Evolutionary conservation across 2,888 invertebrate species (phyloP).

Genomic region (Thumatha senex): DNA sequence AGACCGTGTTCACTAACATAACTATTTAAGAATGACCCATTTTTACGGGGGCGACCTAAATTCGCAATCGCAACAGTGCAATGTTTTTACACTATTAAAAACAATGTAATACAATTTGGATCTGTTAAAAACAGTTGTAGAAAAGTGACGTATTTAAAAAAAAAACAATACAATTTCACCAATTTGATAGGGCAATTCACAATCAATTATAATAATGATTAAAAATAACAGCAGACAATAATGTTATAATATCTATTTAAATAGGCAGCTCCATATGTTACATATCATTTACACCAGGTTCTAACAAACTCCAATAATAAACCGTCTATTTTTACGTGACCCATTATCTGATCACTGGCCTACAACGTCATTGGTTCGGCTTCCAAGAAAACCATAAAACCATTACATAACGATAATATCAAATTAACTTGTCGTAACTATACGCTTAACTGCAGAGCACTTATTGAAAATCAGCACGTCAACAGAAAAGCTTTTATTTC

Average conservation of each 20-base stretch:
- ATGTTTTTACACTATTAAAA: conserved; percentile 65
- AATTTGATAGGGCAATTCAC: conserved; percentile 54
- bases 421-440: conserved; percentile 43
- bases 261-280: conserved; percentile 41
- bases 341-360: conserved; percentile 63
- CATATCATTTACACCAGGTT: conserved; percentile 55
- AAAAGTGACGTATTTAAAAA: too few species aligned
- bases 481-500: conserved; percentile 61
- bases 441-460: conserved; percentile 41
- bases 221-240: too few species aligned
- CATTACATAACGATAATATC: conserved; percentile 64
- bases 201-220: conserved; percentile 22
- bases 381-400: conserved; percentile 65
- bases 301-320: conserved; percentile 69
- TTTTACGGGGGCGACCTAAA: conserved; percentile 67
- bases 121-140: conserved; percentile 47
- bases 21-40: conserved; percentile 77
- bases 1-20: conserved; percentile 73
- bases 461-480: conserved; percentile 55
- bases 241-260: neutral
- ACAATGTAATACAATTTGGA: conserved; percentile 67
- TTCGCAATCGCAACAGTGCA: conserved; percentile 73
- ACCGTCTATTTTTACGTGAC: conserved; percentile 69
- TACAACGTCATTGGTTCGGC: conserved; percentile 51
- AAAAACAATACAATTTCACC: conserved; percentile 54